These are phyloP conservation scores for Eulacestoma nigropectus DNA, from an alignment of 2,113 vertebrate species.

Conservation along the genomic window DNA sequence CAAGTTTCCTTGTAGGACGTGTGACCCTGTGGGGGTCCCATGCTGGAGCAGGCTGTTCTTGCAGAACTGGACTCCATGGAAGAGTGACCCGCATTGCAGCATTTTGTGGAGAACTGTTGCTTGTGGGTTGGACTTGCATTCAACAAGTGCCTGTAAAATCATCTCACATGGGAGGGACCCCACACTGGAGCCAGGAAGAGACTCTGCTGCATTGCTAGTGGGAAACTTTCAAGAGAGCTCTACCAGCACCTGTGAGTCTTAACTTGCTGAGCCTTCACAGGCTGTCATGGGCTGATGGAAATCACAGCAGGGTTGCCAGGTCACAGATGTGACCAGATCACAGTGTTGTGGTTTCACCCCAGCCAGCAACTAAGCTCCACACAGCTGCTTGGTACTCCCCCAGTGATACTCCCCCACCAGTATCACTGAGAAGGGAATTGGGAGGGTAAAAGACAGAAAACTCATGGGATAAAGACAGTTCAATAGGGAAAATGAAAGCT, in stretches of 20 bases:
- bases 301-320: background rate
- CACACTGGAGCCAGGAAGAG: too few relatives aligned
- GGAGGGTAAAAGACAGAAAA: background rate
- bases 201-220: background rate
- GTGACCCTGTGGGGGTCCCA: background rate
- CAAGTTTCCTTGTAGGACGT: background rate
- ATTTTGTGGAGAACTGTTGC: background rate
- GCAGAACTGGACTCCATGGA: background rate
- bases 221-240: background rate
- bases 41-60: background rate
- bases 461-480: background rate
- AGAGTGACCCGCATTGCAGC: background rate
- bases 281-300: background rate
- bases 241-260: background rate
- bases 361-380: background rate
- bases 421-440: background rate
- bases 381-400: background rate
- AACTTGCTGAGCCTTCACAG: background rate
- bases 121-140: rapidly evolving
- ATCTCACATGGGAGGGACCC: rapidly evolving
- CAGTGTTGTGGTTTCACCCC: background rate
- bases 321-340: too few relatives aligned
- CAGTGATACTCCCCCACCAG: background rate
- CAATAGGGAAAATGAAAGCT: background rate
- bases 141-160: background rate